These are phyloP conservation scores for Esox niger DNA, from an alignment of 2,113 vertebrate genomes.

Conservation along the genomic window DNA sequence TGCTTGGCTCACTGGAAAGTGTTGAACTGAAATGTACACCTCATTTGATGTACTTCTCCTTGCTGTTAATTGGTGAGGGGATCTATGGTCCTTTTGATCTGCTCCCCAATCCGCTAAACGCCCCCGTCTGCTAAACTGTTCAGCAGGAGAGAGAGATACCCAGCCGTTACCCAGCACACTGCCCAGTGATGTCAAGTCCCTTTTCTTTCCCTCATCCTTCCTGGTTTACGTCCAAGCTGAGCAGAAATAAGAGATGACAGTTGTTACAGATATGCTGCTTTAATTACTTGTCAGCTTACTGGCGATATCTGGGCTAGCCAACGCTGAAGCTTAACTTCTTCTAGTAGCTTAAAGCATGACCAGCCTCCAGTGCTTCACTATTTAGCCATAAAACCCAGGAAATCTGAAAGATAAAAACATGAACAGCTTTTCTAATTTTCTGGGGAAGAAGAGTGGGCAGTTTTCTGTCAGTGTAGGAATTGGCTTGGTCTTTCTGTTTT, in stretches of 20 bases:
- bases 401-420: conserved; percentile 83
- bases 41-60: conserved; percentile 87
- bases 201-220: conserved; percentile 47
- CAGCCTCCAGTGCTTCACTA: conserved; percentile 87
- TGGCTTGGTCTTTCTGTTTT: conserved; percentile 72
- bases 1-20: conserved; percentile 82
- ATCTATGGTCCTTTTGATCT: conserved; percentile 87
- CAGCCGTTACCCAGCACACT: conserved; percentile 72
- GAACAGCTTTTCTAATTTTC: conserved; percentile 79
- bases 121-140: conserved; percentile 87
- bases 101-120: conserved; percentile 86
- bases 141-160: conserved; percentile 68
- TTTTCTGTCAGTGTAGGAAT: conserved; percentile 78
- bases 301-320: conserved; percentile 90
- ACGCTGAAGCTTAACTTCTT: conserved; percentile 91
- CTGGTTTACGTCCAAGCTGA: conserved; percentile 87
- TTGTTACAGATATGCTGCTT: conserved; percentile 95
- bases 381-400: conserved; percentile 84
- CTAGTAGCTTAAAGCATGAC: conserved; percentile 93
- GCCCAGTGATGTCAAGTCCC: conserved; percentile 75
- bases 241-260: conserved; percentile 97
- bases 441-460: conserved; percentile 76
- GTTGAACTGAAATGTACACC: conserved; percentile 88
- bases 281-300: conserved; percentile 99
- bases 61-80: conserved; percentile 88